Evolutionary conservation across 2,888 invertebrate species (phyloP).

Genomic region (Ectemnius lituratus): DNA sequence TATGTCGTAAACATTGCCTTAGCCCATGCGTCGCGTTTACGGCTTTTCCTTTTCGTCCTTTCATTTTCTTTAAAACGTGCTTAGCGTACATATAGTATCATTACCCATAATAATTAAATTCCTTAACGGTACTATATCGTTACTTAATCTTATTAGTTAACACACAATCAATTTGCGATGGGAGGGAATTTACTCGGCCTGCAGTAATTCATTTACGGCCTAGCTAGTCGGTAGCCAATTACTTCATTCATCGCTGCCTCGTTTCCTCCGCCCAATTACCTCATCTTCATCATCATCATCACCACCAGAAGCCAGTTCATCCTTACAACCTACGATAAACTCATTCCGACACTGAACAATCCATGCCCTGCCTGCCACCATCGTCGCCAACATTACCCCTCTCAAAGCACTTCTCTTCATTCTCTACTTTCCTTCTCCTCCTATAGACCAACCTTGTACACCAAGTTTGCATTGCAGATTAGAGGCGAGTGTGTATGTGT

Average conservation of each 20-base stretch:
- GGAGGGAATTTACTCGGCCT: slow-evolving; percentile 75
- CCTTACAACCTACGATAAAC: slow-evolving; percentile 14
- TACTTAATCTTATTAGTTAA: slow-evolving; percentile 76
- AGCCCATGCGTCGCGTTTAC: slow-evolving; percentile 65
- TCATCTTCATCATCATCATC: slow-evolving; percentile 21
- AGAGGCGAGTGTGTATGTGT: slow-evolving; percentile 29
- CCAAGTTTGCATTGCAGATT: slow-evolving; percentile 30
- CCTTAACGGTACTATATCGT: slow-evolving; percentile 71
- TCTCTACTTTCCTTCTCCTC: background rate
- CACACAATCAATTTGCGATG: slow-evolving; percentile 75
- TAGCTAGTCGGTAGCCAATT: slow-evolving; percentile 67
- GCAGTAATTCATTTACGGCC: slow-evolving; percentile 66
- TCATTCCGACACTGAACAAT: no score
- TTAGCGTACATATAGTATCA: slow-evolving; percentile 71
- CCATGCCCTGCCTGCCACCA: no score
- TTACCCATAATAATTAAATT: slow-evolving; percentile 73
- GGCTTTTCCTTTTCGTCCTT: slow-evolving; percentile 40
- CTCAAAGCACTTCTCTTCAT: slow-evolving; percentile 1
- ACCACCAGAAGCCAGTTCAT: no score
- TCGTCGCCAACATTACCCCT: no score
- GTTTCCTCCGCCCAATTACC: slow-evolving; percentile 21
- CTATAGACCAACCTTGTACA: slow-evolving; percentile 10
- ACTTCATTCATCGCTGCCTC: slow-evolving; percentile 60
- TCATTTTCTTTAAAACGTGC: slow-evolving; percentile 64
- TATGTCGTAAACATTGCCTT: slow-evolving; percentile 61